These are phyloP conservation scores for Caenorhabditis parvicauda DNA, from an alignment of 2,888 invertebrate species.

Conservation along the genomic window DNA sequence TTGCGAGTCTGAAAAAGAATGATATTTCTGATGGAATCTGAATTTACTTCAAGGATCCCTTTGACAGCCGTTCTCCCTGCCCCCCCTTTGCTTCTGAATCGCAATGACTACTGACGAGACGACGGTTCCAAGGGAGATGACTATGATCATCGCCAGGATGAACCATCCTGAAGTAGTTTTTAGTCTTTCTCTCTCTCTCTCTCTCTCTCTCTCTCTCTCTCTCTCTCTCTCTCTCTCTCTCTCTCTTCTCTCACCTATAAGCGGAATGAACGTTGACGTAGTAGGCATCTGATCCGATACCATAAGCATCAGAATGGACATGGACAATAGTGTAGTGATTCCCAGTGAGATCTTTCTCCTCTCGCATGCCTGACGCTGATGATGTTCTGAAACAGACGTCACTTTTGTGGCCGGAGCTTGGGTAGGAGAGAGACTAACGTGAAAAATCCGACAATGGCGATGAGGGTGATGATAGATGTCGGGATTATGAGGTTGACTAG, in stretches of 20 bases:
- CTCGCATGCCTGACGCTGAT: conserved; percentile 64
- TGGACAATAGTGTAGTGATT: conserved; percentile 65
- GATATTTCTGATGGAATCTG: neutral
- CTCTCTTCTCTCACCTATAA: conserved; percentile 64
- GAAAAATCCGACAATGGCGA: conserved; percentile 64
- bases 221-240: neutral
- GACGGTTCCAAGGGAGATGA: conserved; percentile 66
- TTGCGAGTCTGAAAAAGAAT: conserved; percentile 35
- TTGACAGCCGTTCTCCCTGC: conserved; percentile 54
- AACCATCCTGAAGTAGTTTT: conserved; percentile 65
- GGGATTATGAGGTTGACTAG: conserved; percentile 61
- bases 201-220: neutral
- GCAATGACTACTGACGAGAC: conserved; percentile 66
- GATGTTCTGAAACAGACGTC: conserved; percentile 56
- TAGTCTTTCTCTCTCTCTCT: neutral
- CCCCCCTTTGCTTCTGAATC: conserved; percentile 64
- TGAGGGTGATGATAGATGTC: conserved; percentile 60
- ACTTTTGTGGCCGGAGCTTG: neutral
- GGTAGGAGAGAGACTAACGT: conserved; percentile 49
- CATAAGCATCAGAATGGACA: conserved; percentile 66
- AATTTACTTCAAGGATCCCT: conserved; percentile 37
- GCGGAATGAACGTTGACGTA: conserved; percentile 66
- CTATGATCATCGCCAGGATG: conserved; percentile 66
- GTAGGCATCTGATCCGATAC: conserved; percentile 67
- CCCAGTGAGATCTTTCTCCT: conserved; percentile 66